Evolutionary conservation across 2,888 invertebrate genomes (phyloP).

Genomic region (Mesorhabditis sp.): DNA sequence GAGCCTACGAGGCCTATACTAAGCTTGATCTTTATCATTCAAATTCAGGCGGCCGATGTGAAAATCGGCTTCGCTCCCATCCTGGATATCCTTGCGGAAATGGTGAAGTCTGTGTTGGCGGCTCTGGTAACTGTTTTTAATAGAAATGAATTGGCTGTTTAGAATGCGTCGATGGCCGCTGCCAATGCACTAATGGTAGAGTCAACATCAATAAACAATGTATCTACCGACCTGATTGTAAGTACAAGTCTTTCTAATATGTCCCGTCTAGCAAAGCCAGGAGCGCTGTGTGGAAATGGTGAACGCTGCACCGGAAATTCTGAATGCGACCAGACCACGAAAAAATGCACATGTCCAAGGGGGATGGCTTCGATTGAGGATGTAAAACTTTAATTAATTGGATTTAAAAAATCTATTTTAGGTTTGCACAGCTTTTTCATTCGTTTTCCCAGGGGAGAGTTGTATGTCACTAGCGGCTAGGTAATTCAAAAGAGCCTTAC

Average conservation of each 20-base stretch:
- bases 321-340: constrained; percentile 34
- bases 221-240: constrained; percentile 24
- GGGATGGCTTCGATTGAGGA: constrained; percentile 26
- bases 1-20: neutral
- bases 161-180: constrained; percentile 34
- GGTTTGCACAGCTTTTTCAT: constrained; percentile 18
- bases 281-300: constrained; percentile 43
- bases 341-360: constrained; percentile 34
- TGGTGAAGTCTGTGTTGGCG: constrained; percentile 42
- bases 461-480: neutral
- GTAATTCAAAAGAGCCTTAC: constrained; percentile 13
- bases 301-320: constrained; percentile 46
- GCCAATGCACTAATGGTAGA: constrained; percentile 35
- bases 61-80: constrained; percentile 43
- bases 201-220: constrained; percentile 38
- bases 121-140: constrained; percentile 14
- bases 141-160: constrained; percentile 17
- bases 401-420: constrained; percentile 10
- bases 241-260: constrained; percentile 9
- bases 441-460: constrained; percentile 26
- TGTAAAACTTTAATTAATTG: constrained; percentile 11
- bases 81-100: constrained; percentile 51
- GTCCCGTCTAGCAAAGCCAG: constrained; percentile 23
- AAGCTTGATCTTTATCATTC: neutral
- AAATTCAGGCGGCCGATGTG: constrained; percentile 30